Conservation (phyloP, 2,888 invertebrate genomes). For the Chalcis sispes region DNA sequence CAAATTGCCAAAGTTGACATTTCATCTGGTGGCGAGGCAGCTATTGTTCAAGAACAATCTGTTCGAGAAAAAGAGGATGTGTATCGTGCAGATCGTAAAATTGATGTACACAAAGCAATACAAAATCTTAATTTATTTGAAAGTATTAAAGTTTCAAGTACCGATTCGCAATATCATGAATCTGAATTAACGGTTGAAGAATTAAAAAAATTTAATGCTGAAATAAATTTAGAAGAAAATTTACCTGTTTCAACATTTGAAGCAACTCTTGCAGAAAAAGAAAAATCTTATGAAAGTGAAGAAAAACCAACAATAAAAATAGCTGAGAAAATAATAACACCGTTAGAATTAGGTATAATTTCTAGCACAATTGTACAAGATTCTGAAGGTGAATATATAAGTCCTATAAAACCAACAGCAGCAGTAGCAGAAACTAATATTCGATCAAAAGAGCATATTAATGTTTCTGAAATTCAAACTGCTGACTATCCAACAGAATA, state of each 20-base stretch:
- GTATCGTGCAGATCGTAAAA: conserved; percentile 73
- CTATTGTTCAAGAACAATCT: conserved; percentile 79
- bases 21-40: conserved; percentile 79
- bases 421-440: conserved; percentile 80
- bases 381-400: conserved; percentile 79
- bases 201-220: conserved; percentile 78
- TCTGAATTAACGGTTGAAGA: conserved; percentile 78
- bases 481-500: conserved; percentile 79
- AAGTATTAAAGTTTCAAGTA: conserved; percentile 79
- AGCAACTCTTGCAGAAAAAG: conserved; percentile 81
- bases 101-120: conserved; percentile 67
- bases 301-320: conserved; percentile 72
- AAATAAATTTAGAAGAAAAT: conserved; percentile 80
- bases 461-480: conserved; percentile 79
- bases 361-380: conserved; percentile 82
- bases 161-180: conserved; percentile 83
- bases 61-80: conserved; percentile 83
- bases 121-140: conserved; percentile 73
- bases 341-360: conserved; percentile 80
- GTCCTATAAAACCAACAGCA: conserved; percentile 77
- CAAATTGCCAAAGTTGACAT: conserved; percentile 81
- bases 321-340: conserved; percentile 75
- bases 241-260: conserved; percentile 80
- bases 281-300: conserved; percentile 77
- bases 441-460: conserved; percentile 80